phyloP scores from a whole-genome alignment of 2,888 invertebrate species.

The Microplitis manilae region DNA sequence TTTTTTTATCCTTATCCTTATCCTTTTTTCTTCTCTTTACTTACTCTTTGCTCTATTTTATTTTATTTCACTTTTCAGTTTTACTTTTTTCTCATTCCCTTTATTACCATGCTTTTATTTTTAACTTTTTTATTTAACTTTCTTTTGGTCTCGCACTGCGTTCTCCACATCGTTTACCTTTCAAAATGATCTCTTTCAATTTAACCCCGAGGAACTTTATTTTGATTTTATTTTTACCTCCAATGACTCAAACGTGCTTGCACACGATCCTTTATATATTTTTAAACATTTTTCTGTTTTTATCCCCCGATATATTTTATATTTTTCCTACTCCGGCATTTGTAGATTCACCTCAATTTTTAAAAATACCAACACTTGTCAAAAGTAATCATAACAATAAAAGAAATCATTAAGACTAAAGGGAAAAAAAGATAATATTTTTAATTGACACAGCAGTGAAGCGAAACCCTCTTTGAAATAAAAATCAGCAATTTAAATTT shows the following conservation, averaged over 20 bases:
- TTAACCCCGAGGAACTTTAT: constrained; percentile 25
- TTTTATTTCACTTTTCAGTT: neutral
- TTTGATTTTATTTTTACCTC: constrained; percentile 24
- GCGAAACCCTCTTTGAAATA: neutral
- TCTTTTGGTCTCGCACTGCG: neutral
- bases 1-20: constrained; percentile 4
- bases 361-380: too few species aligned
- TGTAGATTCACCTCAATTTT: too few species aligned
- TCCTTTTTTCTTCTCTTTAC: neutral
- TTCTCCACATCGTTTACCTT: constrained; percentile 25
- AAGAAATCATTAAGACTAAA: too few species aligned
- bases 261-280: constrained; percentile 23
- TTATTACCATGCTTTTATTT: neutral
- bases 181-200: constrained; percentile 35
- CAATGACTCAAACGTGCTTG: constrained; percentile 35
- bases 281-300: constrained; percentile 26
- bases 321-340: neutral
- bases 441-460: too few species aligned
- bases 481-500: neutral
- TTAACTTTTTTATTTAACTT: neutral
- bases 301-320: constrained; percentile 6
- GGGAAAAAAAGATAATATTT: too few species aligned
- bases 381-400: too few species aligned
- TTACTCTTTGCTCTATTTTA: neutral
- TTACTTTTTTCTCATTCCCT: constrained; percentile 7